A percentile compares a stretch with the other conserved stretches of the same genome.
Evolutionary conservation across 2,888 invertebrate genomes (phyloP).

Genomic region (Notodonta dromedarius): DNA sequence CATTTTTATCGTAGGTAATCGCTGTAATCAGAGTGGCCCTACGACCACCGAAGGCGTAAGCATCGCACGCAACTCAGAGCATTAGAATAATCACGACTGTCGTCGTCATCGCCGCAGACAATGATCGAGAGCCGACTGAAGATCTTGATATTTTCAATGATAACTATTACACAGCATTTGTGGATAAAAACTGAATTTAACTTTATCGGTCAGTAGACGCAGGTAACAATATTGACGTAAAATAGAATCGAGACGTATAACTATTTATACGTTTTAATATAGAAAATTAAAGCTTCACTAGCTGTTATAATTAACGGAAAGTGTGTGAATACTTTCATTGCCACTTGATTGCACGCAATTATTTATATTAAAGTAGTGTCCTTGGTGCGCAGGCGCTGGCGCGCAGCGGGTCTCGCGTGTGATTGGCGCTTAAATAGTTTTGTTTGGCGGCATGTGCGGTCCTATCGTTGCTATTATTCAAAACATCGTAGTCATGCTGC

Average conservation of each 20-base stretch:
- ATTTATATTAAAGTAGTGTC: slow-evolving; percentile 28
- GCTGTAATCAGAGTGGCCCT: slow-evolving; percentile 53
- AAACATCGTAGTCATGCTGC: slow-evolving; percentile 73
- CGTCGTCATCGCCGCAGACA: slow-evolving; percentile 24
- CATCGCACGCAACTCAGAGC: slow-evolving; percentile 48
- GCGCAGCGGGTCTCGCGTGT: slow-evolving; percentile 21
- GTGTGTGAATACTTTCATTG: slow-evolving; percentile 4
- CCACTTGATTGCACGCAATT: slow-evolving; percentile 13
- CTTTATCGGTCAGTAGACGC: too few relatives aligned
- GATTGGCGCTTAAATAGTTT: slow-evolving; percentile 47
- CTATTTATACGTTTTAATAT: neutral
- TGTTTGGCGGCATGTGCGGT: slow-evolving; percentile 63
- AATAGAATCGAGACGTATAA: too few relatives aligned
- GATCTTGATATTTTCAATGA: slow-evolving; percentile 22
- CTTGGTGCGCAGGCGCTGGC: slow-evolving; percentile 11
- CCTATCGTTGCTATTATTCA: slow-evolving; percentile 71
- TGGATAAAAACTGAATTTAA: neutral
- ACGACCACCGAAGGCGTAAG: slow-evolving; percentile 56
- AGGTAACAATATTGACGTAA: too few relatives aligned
- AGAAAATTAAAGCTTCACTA: neutral
- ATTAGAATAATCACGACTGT: slow-evolving; percentile 53
- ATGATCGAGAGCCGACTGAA: slow-evolving; percentile 41
- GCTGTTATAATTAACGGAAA: too few relatives aligned
- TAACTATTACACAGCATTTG: slow-evolving; percentile 1
- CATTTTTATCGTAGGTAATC: slow-evolving; percentile 65